phyloP scores from a whole-genome alignment of 1,140 invertebrate genomes.

The Papilio glaucus region DNA sequence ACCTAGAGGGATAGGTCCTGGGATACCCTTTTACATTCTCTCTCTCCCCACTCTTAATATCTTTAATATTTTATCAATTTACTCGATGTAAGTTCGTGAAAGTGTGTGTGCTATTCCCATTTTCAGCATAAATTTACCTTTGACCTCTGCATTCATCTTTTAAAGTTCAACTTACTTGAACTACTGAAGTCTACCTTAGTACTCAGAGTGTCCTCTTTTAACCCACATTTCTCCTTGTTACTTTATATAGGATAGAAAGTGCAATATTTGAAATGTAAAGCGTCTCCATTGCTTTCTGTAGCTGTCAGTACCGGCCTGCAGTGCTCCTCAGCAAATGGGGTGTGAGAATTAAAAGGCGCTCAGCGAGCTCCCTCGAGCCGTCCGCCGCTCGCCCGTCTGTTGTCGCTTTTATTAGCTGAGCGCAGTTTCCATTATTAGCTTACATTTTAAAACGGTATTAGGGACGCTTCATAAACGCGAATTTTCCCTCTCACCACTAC shows the following conservation, averaged over 20 bases:
- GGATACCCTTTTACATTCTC: too few relatives aligned
- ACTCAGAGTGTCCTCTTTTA: background rate
- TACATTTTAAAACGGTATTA: constrained; percentile 61
- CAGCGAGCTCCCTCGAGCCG: constrained; percentile 45
- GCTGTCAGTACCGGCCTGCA: constrained; percentile 51
- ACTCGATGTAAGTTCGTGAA: too few relatives aligned
- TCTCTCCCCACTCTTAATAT: too few relatives aligned
- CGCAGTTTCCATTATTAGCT: constrained; percentile 59
- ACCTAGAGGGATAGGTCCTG: too few relatives aligned
- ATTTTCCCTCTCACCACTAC: constrained; percentile 2
- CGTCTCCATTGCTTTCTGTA: constrained; percentile 26
- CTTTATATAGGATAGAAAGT: too few relatives aligned
- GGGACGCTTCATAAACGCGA: constrained; percentile 38
- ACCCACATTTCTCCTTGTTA: background rate
- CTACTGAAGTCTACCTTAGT: background rate
- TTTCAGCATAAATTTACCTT: too few relatives aligned
- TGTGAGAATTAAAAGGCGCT: constrained; percentile 80
- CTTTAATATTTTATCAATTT: too few relatives aligned
- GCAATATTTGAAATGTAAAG: background rate
- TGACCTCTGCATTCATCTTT: too few relatives aligned
- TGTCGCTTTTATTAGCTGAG: constrained; percentile 63
- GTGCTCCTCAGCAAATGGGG: constrained; percentile 67
- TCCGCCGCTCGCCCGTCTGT: constrained; percentile 48
- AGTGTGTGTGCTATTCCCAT: too few relatives aligned
- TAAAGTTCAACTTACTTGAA: too few relatives aligned